Evolutionary conservation across 2,113 vertebrate species (phyloP), one percentile per base, ranked within the genome.

Genomic region (Neodontobutis hainanensis): DNA sequence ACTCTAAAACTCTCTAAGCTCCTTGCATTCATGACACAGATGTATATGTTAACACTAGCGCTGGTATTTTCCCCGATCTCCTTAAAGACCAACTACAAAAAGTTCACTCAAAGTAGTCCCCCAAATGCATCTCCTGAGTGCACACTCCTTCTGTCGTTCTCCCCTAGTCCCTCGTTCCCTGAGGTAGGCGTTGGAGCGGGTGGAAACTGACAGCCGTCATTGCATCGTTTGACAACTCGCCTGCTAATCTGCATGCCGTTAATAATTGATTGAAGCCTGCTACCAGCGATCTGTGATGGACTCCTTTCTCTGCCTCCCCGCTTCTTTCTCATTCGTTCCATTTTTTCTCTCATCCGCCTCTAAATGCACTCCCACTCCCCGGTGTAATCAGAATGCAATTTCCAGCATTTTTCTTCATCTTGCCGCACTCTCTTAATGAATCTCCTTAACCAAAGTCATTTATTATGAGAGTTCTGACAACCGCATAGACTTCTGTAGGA

Each of bases 181-280:
- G 63, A 76, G 79, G 83, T 80, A 61, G 78, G 70, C 47, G 73
- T 65, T 15, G 35, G 65, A 43, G 77, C 51, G 53, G 69, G 73
- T 27, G 71, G 68, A 79, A 64, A 84, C 60, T 85, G 87, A 87
- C 85, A 86, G 85, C 83, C 88, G 81, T 88, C 86, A 86, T 73
- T 77, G 82, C 84, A 83, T 89, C 83, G 80, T 87, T 89, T 84
- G 87, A 84, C 60, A 75, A 62, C 78, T 74, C 63, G 66, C 49
- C 75, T 77, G 87, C 86, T 92, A 91, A 93, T 92, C 89, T 92
- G 89, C 88, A 91, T 87, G 73, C 58, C 81, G 85, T 93, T 90
- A 93, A 93, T 92, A 92, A 92, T 91, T 90, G 86, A 93, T 91
- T 85, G 80, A 83, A 81, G 82, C 69, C 80, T 62, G 81, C 76